These are phyloP conservation scores for Zygothrica quintamaculata DNA, from an alignment of 2,888 invertebrate species.

Conservation along the genomic window DNA sequence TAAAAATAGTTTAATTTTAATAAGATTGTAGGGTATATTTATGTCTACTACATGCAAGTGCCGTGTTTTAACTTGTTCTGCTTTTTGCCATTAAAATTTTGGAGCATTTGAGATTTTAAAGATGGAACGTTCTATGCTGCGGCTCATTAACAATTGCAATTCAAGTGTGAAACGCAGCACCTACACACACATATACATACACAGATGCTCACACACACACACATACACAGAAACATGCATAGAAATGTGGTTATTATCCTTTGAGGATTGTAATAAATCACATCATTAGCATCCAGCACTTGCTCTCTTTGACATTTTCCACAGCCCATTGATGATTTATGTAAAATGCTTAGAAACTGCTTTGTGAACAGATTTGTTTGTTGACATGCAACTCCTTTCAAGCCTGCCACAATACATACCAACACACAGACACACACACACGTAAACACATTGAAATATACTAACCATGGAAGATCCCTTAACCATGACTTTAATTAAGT, in stretches of 20 bases:
- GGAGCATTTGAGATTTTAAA: constrained; percentile 46
- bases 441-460: no score
- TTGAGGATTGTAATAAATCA: constrained; percentile 69
- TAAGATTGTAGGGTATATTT: no score
- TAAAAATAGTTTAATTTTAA: no score
- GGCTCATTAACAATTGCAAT: constrained; percentile 61
- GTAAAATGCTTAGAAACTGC: constrained; percentile 24
- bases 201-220: constrained; percentile 52
- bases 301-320: constrained; percentile 40
- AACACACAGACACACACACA: constrained; percentile 8
- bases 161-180: constrained; percentile 74
- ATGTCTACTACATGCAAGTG: no score
- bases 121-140: constrained; percentile 42
- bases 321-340: constrained; percentile 63
- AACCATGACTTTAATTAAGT: constrained; percentile 45
- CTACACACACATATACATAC: constrained; percentile 29
- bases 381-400: constrained; percentile 57
- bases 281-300: constrained; percentile 67
- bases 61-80: constrained; percentile 8
- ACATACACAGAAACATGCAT: constrained; percentile 5
- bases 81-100: constrained; percentile 51
- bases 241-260: constrained; percentile 51
- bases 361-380: constrained; percentile 58
- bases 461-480: constrained; percentile 1
- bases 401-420: constrained; percentile 24